Evolutionary conservation across 2,113 vertebrate species (phyloP), one percentile per base, ranked within the genome.

Genomic region (Microcebus tavaratra): DNA sequence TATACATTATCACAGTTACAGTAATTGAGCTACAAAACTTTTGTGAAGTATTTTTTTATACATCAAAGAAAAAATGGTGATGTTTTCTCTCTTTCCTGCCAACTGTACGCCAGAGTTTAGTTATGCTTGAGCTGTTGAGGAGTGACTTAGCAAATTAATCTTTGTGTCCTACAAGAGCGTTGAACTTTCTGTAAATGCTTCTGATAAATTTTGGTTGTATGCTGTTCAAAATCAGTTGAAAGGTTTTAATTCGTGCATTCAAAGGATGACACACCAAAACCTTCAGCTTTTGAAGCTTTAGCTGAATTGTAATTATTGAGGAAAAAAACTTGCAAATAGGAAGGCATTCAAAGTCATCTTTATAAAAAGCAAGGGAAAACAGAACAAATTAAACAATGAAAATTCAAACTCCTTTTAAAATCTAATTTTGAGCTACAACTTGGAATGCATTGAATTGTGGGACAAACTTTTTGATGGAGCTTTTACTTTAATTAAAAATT

Each of bases 391-490:
- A 88, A 83, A 65, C 67, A 95, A 86, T 67, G 61, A 67, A 25
- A 84, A 70, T 4, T 48, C 18, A 76, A 68, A 86, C 61, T 73
- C 55, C 48, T 80, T 94, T 91, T 95, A 94, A 72, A 82, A 36
- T 88, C 93, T 91, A 91, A 59, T 78, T 95, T 94, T 92, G 81
- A 87, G 53, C 94, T 57, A 29, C 25, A 79, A 80, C 75, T 95
- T 85, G 39, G 68, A 70, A 61, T 65, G 50, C 63, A 73, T 36
- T 87, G 48, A 95, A 61, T 84, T 82, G 68, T 78, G 48, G 45
- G 53, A 84, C 76, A 53, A 72, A 63, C 70, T 57, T 83, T 70
- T 90, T 92, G 72, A 59, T 81, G 91, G 29, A 81, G 36, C 11
- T 78, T 80, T 76, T 50, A 36, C 27, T 90, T 89, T 78, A 92